phyloP scores from a whole-genome alignment of 2,797 vertebrate genomes.

The Alosa sapidissima region DNA sequence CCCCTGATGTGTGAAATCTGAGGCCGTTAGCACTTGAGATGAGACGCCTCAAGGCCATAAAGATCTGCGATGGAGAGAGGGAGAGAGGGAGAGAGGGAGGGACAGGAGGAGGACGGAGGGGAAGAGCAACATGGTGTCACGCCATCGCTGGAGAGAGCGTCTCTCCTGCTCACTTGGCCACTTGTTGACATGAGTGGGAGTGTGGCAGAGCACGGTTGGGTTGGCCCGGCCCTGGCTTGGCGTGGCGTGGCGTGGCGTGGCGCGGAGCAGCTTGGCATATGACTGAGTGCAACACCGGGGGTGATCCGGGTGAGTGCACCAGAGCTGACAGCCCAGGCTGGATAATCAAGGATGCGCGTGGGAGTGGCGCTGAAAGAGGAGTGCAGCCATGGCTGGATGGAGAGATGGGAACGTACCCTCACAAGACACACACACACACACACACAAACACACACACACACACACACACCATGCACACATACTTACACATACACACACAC shows the following conservation, averaged over 20 bases:
- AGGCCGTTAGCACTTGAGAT: not conserved
- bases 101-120: not conserved
- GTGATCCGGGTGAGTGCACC: conserved; percentile 6
- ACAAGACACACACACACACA: not conserved
- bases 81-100: not conserved
- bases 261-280: not conserved
- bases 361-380: conserved; percentile 27
- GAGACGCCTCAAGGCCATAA: not conserved
- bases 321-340: not conserved
- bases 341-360: conserved; percentile 31
- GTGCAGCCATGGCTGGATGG: conserved; percentile 24
- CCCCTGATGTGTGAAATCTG: not conserved
- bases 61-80: not conserved
- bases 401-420: conserved; percentile 23
- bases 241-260: not conserved
- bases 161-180: conserved; percentile 24
- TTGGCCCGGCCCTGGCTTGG: not conserved
- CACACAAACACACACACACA: not conserved
- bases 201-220: not conserved
- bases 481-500: not conserved
- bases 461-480: not conserved
- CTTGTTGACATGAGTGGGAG: conserved; percentile 23
- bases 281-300: not conserved
- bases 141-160: not conserved
- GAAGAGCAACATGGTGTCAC: not conserved